Percentiles rank a stretch among this genome's conserved stretches.
These are phyloP conservation scores for Sciaenops ocellatus DNA, from an alignment of 2,797 vertebrate genomes.

Conservation along the genomic window DNA sequence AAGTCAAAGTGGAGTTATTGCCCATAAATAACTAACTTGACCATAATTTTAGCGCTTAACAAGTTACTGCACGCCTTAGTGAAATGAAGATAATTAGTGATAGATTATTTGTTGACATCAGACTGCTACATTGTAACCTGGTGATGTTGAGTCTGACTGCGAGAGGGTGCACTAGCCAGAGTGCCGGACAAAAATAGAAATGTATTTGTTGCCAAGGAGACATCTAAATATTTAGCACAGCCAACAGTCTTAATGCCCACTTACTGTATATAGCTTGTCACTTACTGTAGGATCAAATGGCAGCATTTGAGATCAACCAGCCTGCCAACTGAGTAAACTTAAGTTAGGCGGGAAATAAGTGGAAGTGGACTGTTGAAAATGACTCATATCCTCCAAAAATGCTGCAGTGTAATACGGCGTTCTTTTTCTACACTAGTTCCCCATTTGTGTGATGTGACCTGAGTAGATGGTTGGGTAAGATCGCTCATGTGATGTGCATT, in stretches of 20 bases:
- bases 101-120: conserved; percentile 26
- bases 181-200: conserved; percentile 69
- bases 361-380: conserved; percentile 19
- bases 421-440: background rate
- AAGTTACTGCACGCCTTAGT: conserved; percentile 20
- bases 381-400: conserved; percentile 17
- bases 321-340: background rate
- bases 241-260: conserved; percentile 35
- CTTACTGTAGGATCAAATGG: conserved; percentile 36
- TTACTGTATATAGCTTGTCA: conserved; percentile 52
- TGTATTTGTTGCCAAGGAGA: conserved; percentile 75
- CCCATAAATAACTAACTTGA: conserved; percentile 29
- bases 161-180: conserved; percentile 22
- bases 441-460: background rate
- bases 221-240: conserved; percentile 76
- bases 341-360: background rate
- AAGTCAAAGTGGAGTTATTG: conserved; percentile 12
- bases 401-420: background rate
- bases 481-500: background rate
- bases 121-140: conserved; percentile 40
- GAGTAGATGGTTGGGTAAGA: background rate
- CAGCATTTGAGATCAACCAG: conserved; percentile 3
- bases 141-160: conserved; percentile 37
- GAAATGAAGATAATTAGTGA: conserved; percentile 23
- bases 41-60: conserved; percentile 13